These are phyloP conservation scores for Orientallactaga sibirica DNA, from an alignment of 2,797 vertebrate genomes.

Conservation along the genomic window DNA sequence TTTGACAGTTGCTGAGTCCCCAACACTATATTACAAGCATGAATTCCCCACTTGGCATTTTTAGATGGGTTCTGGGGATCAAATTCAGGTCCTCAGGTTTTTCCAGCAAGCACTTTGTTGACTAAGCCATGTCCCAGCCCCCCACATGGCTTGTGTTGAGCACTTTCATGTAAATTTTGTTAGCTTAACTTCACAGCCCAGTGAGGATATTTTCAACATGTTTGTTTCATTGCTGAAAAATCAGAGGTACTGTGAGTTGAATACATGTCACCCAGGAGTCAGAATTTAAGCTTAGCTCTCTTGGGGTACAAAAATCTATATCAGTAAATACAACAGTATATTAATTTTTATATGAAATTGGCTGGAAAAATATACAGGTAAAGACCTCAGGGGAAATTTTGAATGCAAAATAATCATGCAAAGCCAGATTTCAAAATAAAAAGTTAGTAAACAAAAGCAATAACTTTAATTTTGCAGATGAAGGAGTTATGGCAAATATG, in stretches of 20 bases:
- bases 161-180: neutral
- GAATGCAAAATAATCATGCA: neutral
- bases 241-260: neutral
- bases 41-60: no score
- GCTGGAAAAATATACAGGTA: neutral
- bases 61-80: no score
- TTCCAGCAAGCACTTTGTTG: no score
- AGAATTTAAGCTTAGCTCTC: neutral
- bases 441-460: slow-evolving; percentile 26
- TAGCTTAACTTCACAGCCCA: neutral
- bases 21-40: no score
- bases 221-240: neutral
- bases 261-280: neutral
- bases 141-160: neutral
- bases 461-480: neutral
- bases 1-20: no score
- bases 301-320: neutral
- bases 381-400: neutral
- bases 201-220: neutral
- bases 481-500: neutral
- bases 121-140: no score
- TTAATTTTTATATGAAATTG: neutral
- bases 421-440: neutral
- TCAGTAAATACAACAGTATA: neutral
- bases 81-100: no score